phyloP scores from a whole-genome alignment of 2,888 invertebrate species.

The Coremacera marginata region DNA sequence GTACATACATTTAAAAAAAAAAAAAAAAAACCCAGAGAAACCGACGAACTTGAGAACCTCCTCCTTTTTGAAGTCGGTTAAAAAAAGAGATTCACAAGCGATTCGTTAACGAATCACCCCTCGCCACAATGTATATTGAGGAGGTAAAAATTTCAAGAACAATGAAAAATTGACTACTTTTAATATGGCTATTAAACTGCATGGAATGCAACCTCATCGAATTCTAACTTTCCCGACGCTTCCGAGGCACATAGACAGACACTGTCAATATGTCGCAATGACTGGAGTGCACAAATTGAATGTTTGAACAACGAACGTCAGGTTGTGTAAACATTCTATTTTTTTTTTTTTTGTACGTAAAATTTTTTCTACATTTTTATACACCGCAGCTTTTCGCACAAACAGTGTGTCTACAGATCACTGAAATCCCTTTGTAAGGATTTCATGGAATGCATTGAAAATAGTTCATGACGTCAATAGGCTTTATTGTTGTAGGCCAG shows the following conservation, averaged over 20 bases:
- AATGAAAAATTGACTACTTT: too few relatives aligned
- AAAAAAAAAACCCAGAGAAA: too few relatives aligned
- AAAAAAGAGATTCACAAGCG: too few relatives aligned
- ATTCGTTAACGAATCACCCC: too few relatives aligned
- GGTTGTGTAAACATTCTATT: constrained; percentile 46
- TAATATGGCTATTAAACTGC: too few relatives aligned
- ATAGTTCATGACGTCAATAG: constrained; percentile 31
- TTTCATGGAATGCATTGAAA: neutral
- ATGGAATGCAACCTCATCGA: neutral
- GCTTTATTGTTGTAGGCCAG: constrained; percentile 2
- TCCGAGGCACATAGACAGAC: neutral
- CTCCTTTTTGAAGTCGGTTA: too few relatives aligned
- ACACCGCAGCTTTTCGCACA: neutral
- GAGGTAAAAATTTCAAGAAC: too few relatives aligned
- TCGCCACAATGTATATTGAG: too few relatives aligned
- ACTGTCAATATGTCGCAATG: neutral
- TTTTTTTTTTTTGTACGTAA: too few relatives aligned
- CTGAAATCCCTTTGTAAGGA: neutral
- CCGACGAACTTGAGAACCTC: too few relatives aligned
- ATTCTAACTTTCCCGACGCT: neutral
- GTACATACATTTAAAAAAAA: too few relatives aligned
- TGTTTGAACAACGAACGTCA: constrained; percentile 46
- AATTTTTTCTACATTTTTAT: constrained; percentile 30
- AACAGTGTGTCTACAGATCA: neutral
- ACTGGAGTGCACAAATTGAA: constrained; percentile 42